Evolutionary conservation across 2,797 vertebrate species (phyloP).

Genomic region (Spheniscus humboldti): DNA sequence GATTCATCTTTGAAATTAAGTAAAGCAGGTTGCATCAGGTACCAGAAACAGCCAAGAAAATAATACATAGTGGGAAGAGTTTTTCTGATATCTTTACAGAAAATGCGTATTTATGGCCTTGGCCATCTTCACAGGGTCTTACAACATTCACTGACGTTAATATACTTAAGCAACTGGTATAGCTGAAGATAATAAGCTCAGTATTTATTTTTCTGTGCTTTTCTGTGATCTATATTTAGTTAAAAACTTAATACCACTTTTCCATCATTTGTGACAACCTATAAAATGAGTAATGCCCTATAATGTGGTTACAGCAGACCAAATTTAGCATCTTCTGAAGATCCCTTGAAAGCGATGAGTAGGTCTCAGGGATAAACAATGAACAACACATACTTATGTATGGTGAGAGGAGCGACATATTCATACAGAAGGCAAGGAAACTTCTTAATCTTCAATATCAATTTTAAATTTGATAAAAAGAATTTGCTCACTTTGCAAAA

Average conservation of each 20-base stretch:
- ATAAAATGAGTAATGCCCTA: background rate
- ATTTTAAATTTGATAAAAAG: background rate
- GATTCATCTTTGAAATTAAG: background rate
- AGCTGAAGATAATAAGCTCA: background rate
- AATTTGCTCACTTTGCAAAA: background rate
- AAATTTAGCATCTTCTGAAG: background rate
- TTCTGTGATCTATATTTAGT: background rate
- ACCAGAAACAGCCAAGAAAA: background rate
- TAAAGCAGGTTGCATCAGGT: background rate
- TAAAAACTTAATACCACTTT: background rate
- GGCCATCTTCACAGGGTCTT: background rate
- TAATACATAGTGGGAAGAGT: background rate
- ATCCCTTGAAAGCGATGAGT: background rate
- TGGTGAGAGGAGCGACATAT: background rate
- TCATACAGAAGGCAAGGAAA: background rate
- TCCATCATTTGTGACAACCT: background rate
- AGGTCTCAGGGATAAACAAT: background rate
- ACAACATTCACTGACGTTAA: background rate
- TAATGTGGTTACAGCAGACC: background rate
- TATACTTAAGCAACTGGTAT: background rate
- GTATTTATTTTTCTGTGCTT: background rate
- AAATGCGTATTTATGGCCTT: background rate
- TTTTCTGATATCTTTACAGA: background rate
- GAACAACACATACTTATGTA: fast-evolving
- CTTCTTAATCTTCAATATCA: background rate